Evolutionary conservation across 2,797 vertebrate genomes (phyloP).

Genomic region (Pseudochirops cupreus): DNA sequence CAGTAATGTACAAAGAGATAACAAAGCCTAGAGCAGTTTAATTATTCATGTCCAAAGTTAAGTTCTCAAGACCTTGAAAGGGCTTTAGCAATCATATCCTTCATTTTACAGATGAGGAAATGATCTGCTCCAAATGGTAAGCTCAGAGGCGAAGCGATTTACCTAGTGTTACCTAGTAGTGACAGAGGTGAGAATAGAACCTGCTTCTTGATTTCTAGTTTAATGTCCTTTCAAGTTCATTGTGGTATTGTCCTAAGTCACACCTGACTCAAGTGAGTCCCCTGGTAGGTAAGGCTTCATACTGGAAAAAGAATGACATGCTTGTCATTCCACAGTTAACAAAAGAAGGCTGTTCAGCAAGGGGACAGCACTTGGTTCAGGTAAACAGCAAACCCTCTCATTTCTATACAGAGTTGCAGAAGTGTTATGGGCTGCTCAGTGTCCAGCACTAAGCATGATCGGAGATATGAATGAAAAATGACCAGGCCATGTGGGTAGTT

Average conservation of each 20-base stretch:
- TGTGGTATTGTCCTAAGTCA: neutral
- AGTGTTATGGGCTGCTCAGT: too few relatives aligned
- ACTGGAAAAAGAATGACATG: neutral
- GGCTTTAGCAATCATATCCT: neutral
- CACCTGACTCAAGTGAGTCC: neutral
- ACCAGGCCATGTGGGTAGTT: too few relatives aligned
- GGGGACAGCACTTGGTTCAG: neutral
- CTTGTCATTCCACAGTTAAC: neutral
- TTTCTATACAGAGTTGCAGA: neutral
- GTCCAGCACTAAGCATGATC: too few relatives aligned
- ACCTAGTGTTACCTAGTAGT: neutral
- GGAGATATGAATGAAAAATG: too few relatives aligned
- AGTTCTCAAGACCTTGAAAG: neutral
- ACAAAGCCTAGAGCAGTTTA: neutral
- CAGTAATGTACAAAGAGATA: neutral
- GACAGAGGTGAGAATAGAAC: neutral
- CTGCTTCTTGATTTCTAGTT: neutral
- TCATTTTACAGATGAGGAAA: neutral
- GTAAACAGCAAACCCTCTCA: neutral
- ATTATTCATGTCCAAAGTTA: neutral
- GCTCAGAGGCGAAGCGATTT: neutral
- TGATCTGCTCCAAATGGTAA: neutral
- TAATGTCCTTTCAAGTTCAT: neutral
- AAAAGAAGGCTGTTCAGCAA: neutral
- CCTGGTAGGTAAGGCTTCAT: neutral